Conservation (phyloP, 2,888 invertebrate genomes). For the Rhingia campestris region DNA sequence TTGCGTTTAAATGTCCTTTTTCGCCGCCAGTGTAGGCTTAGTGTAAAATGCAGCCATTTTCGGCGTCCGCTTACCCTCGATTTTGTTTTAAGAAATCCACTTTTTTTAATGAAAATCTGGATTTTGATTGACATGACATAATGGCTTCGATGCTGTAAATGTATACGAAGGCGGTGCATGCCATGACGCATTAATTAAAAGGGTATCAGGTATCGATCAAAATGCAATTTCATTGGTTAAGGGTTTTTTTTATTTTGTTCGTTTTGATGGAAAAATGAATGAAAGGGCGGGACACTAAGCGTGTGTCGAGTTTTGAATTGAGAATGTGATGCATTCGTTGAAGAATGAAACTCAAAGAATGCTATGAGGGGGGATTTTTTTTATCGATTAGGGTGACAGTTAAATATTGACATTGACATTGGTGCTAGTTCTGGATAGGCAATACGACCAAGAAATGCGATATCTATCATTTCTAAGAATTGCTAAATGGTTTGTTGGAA, state of each 20-base stretch:
- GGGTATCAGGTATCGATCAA: slow-evolving; percentile 61
- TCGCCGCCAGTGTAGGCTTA: background rate
- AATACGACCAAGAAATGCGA: too few species aligned
- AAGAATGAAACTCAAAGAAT: too few species aligned
- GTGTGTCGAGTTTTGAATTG: background rate
- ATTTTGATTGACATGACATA: slow-evolving; percentile 59
- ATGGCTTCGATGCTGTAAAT: slow-evolving; percentile 45
- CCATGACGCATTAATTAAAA: slow-evolving; percentile 31
- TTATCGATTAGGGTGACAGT: too few species aligned
- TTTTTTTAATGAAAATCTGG: slow-evolving; percentile 13
- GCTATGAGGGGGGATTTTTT: too few species aligned
- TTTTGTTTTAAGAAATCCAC: background rate
- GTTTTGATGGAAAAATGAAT: background rate
- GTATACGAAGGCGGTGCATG: slow-evolving; percentile 12
- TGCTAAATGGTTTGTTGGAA: too few species aligned
- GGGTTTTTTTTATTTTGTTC: background rate
- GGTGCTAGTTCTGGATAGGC: too few species aligned
- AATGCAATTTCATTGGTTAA: slow-evolving; percentile 58
- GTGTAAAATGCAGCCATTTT: slow-evolving; percentile 51
- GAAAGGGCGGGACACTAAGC: background rate
- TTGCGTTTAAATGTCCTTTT: slow-evolving; percentile 17
- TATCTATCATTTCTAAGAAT: too few species aligned
- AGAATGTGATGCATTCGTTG: too few species aligned
- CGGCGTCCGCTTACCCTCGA: slow-evolving; percentile 23
- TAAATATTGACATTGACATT: too few species aligned